Evolutionary conservation across 1,140 invertebrate genomes (phyloP).

Genomic region (Helicorthomorpha holstii): DNA sequence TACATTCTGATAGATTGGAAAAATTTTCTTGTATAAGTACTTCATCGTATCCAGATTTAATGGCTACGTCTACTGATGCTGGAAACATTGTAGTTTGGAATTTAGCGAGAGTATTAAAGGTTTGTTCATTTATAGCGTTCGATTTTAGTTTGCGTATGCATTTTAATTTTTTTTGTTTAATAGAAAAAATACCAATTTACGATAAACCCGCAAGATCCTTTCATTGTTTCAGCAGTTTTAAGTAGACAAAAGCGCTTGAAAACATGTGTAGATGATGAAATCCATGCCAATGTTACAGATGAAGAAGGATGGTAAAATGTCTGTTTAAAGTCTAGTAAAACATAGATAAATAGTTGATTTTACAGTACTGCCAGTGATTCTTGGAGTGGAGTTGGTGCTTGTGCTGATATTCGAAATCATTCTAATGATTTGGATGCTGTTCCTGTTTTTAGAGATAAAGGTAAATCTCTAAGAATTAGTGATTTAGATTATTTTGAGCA

Average conservation of each 20-base stretch:
- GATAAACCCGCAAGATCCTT: constrained; percentile 22
- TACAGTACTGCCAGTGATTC: too few relatives aligned
- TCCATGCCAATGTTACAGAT: too few relatives aligned
- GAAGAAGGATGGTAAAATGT: too few relatives aligned
- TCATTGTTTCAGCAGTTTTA: constrained; percentile 11
- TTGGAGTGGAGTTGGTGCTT: too few relatives aligned
- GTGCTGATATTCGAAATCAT: too few relatives aligned
- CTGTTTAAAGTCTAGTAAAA: too few relatives aligned
- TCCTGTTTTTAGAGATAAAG: too few relatives aligned
- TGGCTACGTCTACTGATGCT: constrained; percentile 37
- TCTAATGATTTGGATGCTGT: too few relatives aligned
- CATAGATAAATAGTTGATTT: too few relatives aligned
- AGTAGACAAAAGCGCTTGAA: not conserved
- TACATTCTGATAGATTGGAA: constrained; percentile 34
- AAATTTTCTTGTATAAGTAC: constrained; percentile 49
- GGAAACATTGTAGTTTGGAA: constrained; percentile 51
- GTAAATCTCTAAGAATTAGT: too few relatives aligned
- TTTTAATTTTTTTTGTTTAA: constrained; percentile 6
- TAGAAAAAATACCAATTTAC: constrained; percentile 28
- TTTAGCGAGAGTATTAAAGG: constrained; percentile 49
- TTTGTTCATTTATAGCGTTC: constrained; percentile 13
- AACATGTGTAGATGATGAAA: not conserved
- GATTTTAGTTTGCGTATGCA: not conserved
- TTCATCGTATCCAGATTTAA: constrained; percentile 38
- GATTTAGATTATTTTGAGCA: too few relatives aligned